Base-by-base conservation (phyloP, 2,888 invertebrate species). In the Sminthurinus aureus region DNA sequence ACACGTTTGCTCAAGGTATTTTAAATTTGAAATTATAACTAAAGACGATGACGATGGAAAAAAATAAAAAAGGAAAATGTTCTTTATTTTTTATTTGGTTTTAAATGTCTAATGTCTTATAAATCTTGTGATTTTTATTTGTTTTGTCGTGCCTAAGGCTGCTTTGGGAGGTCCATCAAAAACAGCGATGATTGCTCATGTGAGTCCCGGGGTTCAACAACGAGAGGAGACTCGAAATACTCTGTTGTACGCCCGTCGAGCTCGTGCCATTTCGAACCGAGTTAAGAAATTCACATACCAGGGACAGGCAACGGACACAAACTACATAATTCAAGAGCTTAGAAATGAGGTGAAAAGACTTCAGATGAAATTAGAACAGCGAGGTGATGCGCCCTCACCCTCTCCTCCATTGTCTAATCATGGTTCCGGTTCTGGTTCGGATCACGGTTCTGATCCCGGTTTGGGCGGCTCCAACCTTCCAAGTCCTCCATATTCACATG, bases 151-250 rank as follows among this genome's bases (percentile, higher is more conserved):
- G 20, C 87, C n/a, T n/a, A 38, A 90, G 88, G 96, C 96, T 89
- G 96, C 96, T 0, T 91, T 96, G 64, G 95, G 95, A 88, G 97
- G 98, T 9, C 96, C 97, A 90, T 98, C 98, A 90, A 94, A 96
- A 89, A 98, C 98, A 0, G 97, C 98, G 18, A 98, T 98, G 98
- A 96, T 98, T 67, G 98, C 98, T 2, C 98, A 98, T 91, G 95
- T 98, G 69, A 95, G 96, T 0, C 96, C 98, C 0, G 95, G 95
- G 64, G 93, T 93, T 20, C 91, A 92, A 11, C 95, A 96, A 89
- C 94, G 96, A 52, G 98, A 98, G 90, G 98, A 98, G 90, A 96
- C 96, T 2, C 93, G 97, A 88, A 98, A 98, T 89, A 98, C 98
- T 0, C 91, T 98, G 51, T 94, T 96, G 76, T 98, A 98, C 91